Evolutionary conservation across 2,113 vertebrate species (phyloP).

Genomic region (Meleagris gallopavo): DNA sequence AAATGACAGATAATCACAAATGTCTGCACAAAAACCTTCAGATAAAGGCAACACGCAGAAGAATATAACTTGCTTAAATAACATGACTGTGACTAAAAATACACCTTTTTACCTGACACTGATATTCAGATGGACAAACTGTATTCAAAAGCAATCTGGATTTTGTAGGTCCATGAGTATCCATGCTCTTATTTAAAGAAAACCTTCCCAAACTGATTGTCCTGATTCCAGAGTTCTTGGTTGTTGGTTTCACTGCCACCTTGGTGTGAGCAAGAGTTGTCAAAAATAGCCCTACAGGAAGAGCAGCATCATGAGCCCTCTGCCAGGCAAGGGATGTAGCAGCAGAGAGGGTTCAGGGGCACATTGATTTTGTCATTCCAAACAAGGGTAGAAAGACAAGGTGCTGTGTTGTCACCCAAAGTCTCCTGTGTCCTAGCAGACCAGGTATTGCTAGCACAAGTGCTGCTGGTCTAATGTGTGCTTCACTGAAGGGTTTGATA

Average conservation of each 20-base stretch:
- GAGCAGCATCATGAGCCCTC: neutral
- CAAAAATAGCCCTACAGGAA: neutral
- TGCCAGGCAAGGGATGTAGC: neutral
- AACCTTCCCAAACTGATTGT: neutral
- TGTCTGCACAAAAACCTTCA: constrained; percentile 1
- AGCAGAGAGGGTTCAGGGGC: neutral
- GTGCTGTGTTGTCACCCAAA: neutral
- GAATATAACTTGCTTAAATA: neutral
- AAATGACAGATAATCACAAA: constrained; percentile 36
- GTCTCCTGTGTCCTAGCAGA: neutral
- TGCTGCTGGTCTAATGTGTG: neutral
- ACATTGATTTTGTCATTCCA: neutral
- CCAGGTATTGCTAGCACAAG: neutral
- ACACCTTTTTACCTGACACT: neutral
- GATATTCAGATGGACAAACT: neutral
- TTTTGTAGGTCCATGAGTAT: neutral
- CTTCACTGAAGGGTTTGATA: neutral
- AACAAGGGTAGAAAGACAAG: neutral
- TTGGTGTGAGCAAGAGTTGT: neutral
- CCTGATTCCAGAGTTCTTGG: neutral
- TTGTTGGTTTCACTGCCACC: neutral
- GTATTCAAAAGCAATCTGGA: neutral
- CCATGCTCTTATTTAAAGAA: neutral
- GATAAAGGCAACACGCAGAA: constrained; percentile 9
- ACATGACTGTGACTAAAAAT: neutral